Evolutionary conservation across 1,140 invertebrate species (phyloP), one percentile per base, ranked within the genome.

Genomic region (Hylaeus volcanicus): DNA sequence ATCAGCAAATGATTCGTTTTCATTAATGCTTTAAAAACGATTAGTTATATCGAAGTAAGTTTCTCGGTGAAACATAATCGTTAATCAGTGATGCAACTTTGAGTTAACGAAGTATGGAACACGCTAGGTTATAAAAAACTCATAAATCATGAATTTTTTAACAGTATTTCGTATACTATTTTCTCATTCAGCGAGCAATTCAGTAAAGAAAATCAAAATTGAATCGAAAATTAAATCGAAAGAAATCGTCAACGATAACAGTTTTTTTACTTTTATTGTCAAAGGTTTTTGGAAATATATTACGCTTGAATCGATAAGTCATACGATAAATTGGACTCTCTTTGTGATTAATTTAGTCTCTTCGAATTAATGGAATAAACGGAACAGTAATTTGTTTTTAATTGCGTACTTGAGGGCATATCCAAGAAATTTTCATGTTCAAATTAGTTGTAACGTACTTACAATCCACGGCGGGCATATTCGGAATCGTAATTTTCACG

Each of bases 391-490:
- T 53, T 53, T 56, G n/a, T 56, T 53, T 12, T 41, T 53, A 39
- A 4, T 12, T 64, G 39, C 39, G 5, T 43, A 63, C 48, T 26
- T 64, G 5, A 39, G 55, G 14, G 14, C 55, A 6, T 48, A 58
- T 3, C 5, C 15, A 69, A n/a, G 5, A 3, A 8, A 39, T 69
- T 41, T 8, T 1, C 37, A 39, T 51, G n/a, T 45, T 68, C 26
- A 51, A 70, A 43, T 8, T 14, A 43, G 26, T 70, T 53, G 58
- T 2, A 78, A 72, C 74, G 74, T 76, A 76, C 74, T 76, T 76
- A 76, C 58, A 72, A 26, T 78, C 58, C 58, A 63, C 3, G 15
- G 26, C 12, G 48, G 39, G 48, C 68, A 78, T 78, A 37, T 53
- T 72, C 14, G 61, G 15, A 51, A 56, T 48, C 4, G 2, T 26